phyloP scores from a whole-genome alignment of 2,888 invertebrate species.

The Epirrita christyi region DNA sequence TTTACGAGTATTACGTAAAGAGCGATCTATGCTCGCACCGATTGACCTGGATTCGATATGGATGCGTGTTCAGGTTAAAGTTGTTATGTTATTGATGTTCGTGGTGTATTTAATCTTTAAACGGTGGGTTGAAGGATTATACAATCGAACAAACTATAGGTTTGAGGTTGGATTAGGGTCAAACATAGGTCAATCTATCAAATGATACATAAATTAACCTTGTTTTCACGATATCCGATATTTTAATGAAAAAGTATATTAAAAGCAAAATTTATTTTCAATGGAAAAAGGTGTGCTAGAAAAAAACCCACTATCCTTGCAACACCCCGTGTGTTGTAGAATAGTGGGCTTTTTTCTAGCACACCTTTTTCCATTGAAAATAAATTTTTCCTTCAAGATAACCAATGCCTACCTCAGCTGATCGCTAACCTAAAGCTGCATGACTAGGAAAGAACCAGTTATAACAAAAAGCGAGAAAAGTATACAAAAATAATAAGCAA shows the following conservation, averaged over 20 bases:
- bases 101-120: constrained; percentile 6
- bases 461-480: background rate
- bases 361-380: too few relatives aligned
- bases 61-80: constrained; percentile 16
- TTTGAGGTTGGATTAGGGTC: too few relatives aligned
- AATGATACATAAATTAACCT: background rate
- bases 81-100: constrained; percentile 21
- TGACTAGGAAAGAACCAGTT: background rate
- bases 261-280: too few relatives aligned
- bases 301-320: too few relatives aligned
- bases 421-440: too few relatives aligned
- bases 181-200: background rate
- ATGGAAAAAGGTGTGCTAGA: too few relatives aligned
- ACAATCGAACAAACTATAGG: constrained; percentile 1
- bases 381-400: too few relatives aligned
- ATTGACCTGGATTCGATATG: constrained; percentile 36
- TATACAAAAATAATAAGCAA: constrained; percentile 8
- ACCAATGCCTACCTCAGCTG: too few relatives aligned
- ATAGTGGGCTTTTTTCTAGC: too few relatives aligned
- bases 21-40: constrained; percentile 24
- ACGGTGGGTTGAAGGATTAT: constrained; percentile 4
- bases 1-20: constrained; percentile 39
- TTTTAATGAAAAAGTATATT: background rate
- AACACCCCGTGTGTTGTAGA: too few relatives aligned
- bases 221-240: background rate